Percentiles rank a stretch among this genome's conserved stretches.
phyloP scores from a whole-genome alignment of 2,888 invertebrate species.

The Amaurobius ferox region DNA sequence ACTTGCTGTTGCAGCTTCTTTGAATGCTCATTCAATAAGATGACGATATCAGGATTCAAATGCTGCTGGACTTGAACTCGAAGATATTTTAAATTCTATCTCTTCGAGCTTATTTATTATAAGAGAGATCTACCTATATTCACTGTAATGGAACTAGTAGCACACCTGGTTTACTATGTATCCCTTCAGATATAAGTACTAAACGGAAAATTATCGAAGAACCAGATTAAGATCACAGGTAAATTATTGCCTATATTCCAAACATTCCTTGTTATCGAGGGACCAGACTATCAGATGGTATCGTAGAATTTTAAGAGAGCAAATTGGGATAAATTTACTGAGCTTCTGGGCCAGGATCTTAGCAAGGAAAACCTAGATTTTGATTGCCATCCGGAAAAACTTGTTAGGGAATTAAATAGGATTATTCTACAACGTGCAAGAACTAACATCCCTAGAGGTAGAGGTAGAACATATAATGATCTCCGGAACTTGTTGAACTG shows the following conservation, averaged over 20 bases:
- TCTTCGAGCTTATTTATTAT: constrained; percentile 7
- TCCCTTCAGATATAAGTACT: constrained; percentile 15
- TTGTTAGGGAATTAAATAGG: background rate
- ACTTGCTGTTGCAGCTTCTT: background rate
- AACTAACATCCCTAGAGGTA: constrained; percentile 10
- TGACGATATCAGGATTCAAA: constrained; percentile 14
- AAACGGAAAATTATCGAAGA: constrained; percentile 13
- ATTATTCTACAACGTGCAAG: background rate
- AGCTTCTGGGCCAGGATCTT: background rate
- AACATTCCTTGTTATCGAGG: background rate
- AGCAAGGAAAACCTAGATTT: background rate
- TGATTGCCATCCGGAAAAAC: background rate
- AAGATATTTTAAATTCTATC: constrained; percentile 22
- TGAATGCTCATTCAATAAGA: constrained; percentile 20
- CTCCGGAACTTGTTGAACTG: constrained; percentile 12
- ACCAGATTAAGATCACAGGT: constrained; percentile 19
- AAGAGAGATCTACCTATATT: background rate
- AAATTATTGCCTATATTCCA: constrained; percentile 21
- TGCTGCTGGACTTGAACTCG: constrained; percentile 16
- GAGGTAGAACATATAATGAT: background rate
- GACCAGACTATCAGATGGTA: background rate
- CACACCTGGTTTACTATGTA: constrained; percentile 16
- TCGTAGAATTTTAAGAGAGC: constrained; percentile 19
- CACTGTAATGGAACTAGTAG: constrained; percentile 25
- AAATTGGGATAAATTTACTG: background rate